phyloP scores from a whole-genome alignment of 2,888 invertebrate species.

The Trissolcus brochymenae region DNA sequence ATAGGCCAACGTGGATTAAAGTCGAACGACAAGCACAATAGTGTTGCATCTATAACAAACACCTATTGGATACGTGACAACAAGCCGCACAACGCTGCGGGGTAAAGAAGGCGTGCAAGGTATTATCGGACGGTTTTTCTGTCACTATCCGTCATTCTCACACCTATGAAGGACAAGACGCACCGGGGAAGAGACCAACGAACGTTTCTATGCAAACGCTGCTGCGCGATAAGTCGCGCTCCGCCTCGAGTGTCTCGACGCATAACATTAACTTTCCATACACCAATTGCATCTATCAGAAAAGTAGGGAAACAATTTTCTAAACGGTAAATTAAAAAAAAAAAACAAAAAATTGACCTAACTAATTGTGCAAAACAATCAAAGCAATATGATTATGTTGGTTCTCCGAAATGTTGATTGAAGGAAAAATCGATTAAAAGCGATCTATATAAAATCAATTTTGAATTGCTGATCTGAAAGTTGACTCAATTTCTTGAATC shows the following conservation, averaged over 20 bases:
- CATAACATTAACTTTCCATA: constrained; percentile 56
- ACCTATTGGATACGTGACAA: constrained; percentile 57
- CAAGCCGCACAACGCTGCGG: constrained; percentile 55
- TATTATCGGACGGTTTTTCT: constrained; percentile 58
- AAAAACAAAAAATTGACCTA: not conserved
- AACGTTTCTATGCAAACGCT: constrained; percentile 42
- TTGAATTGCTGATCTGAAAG: constrained; percentile 41
- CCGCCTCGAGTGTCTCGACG: constrained; percentile 54
- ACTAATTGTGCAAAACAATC: not conserved
- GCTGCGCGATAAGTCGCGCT: constrained; percentile 51
- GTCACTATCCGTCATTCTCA: constrained; percentile 68
- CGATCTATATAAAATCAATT: constrained; percentile 43
- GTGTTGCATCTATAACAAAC: constrained; percentile 55
- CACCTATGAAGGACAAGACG: constrained; percentile 65
- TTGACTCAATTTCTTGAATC: no score
- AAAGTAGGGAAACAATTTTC: constrained; percentile 10
- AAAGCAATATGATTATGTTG: no score
- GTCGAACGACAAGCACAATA: constrained; percentile 45
- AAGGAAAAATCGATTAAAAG: constrained; percentile 12
- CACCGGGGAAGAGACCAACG: constrained; percentile 54
- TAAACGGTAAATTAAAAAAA: not conserved
- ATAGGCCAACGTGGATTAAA: constrained; percentile 46
- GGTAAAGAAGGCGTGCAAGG: constrained; percentile 57
- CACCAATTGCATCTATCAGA: constrained; percentile 8
- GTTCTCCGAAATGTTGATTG: not conserved